phyloP scores from a whole-genome alignment of 1,140 invertebrate species.

The Drusus annulatus region DNA sequence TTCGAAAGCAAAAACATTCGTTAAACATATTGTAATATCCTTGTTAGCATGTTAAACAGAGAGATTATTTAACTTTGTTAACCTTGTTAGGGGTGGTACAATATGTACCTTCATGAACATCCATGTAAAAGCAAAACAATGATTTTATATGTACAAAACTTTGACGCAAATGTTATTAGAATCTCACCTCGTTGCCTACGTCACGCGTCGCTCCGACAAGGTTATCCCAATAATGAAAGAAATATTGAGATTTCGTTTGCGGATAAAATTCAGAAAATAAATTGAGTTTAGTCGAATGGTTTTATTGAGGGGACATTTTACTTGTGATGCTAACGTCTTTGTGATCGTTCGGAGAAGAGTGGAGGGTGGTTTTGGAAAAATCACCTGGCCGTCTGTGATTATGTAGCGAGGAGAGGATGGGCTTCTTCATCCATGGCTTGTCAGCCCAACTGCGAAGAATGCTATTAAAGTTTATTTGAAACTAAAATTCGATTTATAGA shows the following conservation, averaged over 20 bases:
- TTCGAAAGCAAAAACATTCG: no score
- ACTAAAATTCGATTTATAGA: background rate
- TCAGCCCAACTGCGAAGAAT: background rate
- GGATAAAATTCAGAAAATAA: conserved; percentile 55
- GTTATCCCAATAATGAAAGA: conserved; percentile 55
- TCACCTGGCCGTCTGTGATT: conserved; percentile 50
- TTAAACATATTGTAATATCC: no score
- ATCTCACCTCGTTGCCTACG: background rate
- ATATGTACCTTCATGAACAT: background rate
- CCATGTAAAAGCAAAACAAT: conserved; percentile 4
- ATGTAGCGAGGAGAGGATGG: conserved; percentile 49
- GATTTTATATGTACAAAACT: background rate
- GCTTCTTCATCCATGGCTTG: background rate
- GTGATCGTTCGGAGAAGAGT: background rate
- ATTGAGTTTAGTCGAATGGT: conserved; percentile 55
- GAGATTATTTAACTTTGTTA: no score
- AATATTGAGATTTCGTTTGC: conserved; percentile 53
- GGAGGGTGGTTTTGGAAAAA: conserved; percentile 50
- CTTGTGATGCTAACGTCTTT: conserved; percentile 37
- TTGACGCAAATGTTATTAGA: conserved; percentile 5
- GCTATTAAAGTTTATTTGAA: conserved; percentile 29
- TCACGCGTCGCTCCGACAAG: conserved; percentile 25
- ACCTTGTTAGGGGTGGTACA: no score
- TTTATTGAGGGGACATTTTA: conserved; percentile 57
- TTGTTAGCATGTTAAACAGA: no score